Evolutionary conservation across 1,140 invertebrate genomes (phyloP).

Genomic region (Zaprionus africanus): DNA sequence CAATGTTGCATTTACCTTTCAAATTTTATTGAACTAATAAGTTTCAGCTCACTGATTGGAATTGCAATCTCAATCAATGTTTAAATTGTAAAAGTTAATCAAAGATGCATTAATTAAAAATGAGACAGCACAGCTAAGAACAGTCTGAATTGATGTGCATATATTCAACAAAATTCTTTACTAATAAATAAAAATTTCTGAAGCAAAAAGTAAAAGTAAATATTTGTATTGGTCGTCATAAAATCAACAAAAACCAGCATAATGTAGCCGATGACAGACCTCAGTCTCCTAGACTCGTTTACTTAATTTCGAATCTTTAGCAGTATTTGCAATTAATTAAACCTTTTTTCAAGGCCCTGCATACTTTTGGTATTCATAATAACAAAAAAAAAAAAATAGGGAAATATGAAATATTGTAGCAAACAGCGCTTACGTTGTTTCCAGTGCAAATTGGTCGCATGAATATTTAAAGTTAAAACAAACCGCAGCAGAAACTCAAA

Average conservation of each 20-base stretch:
- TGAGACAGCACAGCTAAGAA: not conserved
- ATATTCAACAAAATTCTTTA: constrained; percentile 5
- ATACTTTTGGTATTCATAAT: constrained; percentile 19
- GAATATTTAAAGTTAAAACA: constrained; percentile 24
- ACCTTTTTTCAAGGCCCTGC: constrained; percentile 25
- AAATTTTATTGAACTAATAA: constrained; percentile 7
- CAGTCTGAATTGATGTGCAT: not conserved
- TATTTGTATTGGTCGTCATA: constrained; percentile 16
- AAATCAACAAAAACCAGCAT: constrained; percentile 1
- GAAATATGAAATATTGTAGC: not conserved
- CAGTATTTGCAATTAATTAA: constrained; percentile 52
- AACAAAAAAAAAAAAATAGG: constrained; percentile 14
- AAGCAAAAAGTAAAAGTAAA: constrained; percentile 26
- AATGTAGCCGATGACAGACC: constrained; percentile 33
- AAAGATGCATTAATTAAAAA: constrained; percentile 35
- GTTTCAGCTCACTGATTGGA: constrained; percentile 12
- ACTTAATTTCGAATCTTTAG: not conserved
- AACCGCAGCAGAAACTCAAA: constrained; percentile 14
- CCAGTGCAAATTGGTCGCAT: constrained; percentile 25
- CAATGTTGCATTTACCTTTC: constrained; percentile 25
- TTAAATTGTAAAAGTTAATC: not conserved
- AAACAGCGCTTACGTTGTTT: constrained; percentile 13
- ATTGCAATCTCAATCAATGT: constrained; percentile 19
- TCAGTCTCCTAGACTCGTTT: not conserved
- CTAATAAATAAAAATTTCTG: constrained; percentile 13